Evolutionary conservation across 2,113 vertebrate species (phyloP), one percentile per base, ranked within the genome.

Genomic region (Dipodomys ordii): DNA sequence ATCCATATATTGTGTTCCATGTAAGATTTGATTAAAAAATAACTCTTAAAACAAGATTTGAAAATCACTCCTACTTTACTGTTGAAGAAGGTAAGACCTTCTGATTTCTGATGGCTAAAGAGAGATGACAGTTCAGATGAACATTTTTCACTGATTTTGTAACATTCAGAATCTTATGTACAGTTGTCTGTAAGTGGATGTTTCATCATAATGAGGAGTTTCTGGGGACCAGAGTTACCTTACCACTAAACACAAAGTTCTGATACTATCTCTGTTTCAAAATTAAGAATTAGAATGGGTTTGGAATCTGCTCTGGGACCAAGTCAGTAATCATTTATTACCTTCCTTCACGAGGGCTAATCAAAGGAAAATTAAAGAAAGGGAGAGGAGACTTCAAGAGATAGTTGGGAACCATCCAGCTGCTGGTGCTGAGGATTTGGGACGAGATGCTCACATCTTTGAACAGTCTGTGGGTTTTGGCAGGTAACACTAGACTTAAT

Each of bases 391-490:
- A 4, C 62, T 49, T 91, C 44, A 39, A 44, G 82, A 73, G 77
- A 83, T 6, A 60, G 62, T 12, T 83, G 91, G 49, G 69, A 84
- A 62, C n/a, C 72, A 72, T 39, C 35, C 73, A 76, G 62, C 72
- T 93, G 87, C 92, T 84, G 77, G 74, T 39, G 18, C 25, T 69
- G 68, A 80, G 73, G 83, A 83, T 32, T 3, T 57, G 20, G 72
- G 35, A 74, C 18, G 65, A 83, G 91, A 71, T 0, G 1, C 69
- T 92, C 32, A 62, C 79, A 25, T 71, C 30, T 81, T 82, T 73
- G 39, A 39, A 44, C n/a, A 84, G 95, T 62, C 94, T 95, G 74
- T 90, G 94, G 82, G 74, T 71, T 91, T 91, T 93, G 97, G 92
- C 91, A 90, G 94, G 91, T 96, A 90, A 95, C 64, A 39, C 46